These are phyloP conservation scores for Callipepla californica DNA, from an alignment of 2,113 vertebrate species.

Conservation along the genomic window DNA sequence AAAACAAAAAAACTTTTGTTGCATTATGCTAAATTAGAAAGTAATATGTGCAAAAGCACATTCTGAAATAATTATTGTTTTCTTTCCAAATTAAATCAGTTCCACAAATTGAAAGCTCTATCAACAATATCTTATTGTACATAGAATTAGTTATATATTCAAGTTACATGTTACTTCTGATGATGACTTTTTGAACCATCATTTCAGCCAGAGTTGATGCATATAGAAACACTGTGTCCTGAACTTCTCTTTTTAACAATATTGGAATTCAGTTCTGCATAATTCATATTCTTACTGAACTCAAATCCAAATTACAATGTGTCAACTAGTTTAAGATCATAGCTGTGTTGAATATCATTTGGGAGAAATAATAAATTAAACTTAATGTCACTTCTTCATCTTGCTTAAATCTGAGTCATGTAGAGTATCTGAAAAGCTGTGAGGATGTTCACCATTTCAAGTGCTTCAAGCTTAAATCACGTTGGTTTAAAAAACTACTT, in stretches of 20 bases:
- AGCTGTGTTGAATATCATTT: not conserved
- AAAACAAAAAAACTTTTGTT: not conserved
- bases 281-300: not conserved
- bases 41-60: not conserved
- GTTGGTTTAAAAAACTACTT: not conserved
- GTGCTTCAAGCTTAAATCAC: not conserved
- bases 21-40: not conserved
- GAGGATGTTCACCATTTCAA: not conserved
- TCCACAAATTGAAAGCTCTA: not conserved
- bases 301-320: not conserved
- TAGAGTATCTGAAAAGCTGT: not conserved
- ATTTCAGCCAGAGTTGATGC: not conserved
- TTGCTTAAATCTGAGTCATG: not conserved
- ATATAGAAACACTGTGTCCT: not conserved
- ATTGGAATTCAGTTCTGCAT: not conserved
- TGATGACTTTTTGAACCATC: not conserved
- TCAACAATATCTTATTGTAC: not conserved
- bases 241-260: not conserved
- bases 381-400: not conserved
- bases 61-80: not conserved
- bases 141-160: not conserved
- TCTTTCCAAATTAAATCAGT: not conserved
- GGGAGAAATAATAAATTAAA: not conserved
- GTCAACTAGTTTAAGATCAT: not conserved
- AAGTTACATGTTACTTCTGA: not conserved